Evolutionary conservation across 2,888 invertebrate species (phyloP), one percentile per base, ranked within the genome.

Genomic region (Agapostemon virescens): DNA sequence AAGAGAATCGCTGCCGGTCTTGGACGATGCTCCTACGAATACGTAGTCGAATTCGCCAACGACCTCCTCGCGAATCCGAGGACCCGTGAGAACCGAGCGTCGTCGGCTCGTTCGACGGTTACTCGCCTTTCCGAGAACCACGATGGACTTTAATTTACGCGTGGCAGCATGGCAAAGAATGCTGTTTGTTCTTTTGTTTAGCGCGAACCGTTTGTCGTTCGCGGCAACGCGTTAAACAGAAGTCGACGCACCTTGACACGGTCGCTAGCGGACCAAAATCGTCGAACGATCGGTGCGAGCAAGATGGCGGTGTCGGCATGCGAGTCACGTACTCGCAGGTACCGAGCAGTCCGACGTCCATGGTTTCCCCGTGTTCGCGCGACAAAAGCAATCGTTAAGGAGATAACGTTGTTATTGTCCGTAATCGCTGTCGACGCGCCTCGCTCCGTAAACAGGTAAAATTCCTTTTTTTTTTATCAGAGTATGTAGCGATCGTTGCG

Each of bases 1-100:
- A 68, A 75, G 77, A 83, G 80, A 84, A 76, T n/a, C n/a, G n/a
- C n/a, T n/a, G n/a, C 75, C n/a, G n/a, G 26, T 83, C 70, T 40
- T 36, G 40, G 66, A 70, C 74, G 68, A 83, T 61, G 77, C 42
- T 77, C 71, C 79, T 82, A 82, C 74, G 79, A n/a, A n/a, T n/a
- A 61, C 33, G 33, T 20, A 30, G 20, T 33, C 33, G 45, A 63
- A 45, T 67, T 23, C 30, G 40, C 42, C 49, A 69, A 73, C 71
- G 40, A 26, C 40, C 30, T 17, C 63, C 40, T 52, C n/a, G 17
- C 40, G 40, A n/a, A 15, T 49, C 49, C n/a, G 20, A 11, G 33
- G 49, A 13, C 20, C 30, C 68, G 77, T 69, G 79, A 77, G 78
- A 79, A 72, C 30, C 23, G n/a, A n/a, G n/a, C n/a, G n/a, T n/a